phyloP scores from a whole-genome alignment of 2,888 invertebrate species.

The Patella caerulea region DNA sequence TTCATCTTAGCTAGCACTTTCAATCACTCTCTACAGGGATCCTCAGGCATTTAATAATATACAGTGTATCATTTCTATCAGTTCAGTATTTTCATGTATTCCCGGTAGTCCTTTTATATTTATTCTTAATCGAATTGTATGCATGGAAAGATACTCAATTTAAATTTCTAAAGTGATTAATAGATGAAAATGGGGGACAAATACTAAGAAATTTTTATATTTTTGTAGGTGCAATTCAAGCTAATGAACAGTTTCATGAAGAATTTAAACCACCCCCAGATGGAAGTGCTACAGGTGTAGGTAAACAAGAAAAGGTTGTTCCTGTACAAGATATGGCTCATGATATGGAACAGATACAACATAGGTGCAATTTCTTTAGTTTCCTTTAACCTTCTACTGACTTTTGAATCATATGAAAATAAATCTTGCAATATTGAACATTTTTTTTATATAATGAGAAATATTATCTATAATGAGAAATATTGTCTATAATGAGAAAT shows the following conservation, averaged over 20 bases:
- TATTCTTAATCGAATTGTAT: too few species aligned
- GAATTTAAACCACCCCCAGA: conserved; percentile 70
- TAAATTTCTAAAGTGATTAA: too few species aligned
- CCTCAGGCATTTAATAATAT: too few species aligned
- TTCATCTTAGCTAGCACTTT: too few species aligned
- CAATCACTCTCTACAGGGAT: too few species aligned
- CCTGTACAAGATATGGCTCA: conserved; percentile 65
- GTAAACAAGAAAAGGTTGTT: conserved; percentile 64
- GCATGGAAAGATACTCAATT: too few species aligned
- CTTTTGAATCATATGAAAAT: background rate
- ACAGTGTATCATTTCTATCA: too few species aligned
- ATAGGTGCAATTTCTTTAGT: conserved; percentile 50
- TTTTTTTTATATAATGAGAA: background rate
- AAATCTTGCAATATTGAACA: background rate
- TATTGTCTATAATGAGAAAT: background rate
- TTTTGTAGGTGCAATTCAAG: conserved; percentile 54
- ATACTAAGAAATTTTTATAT: too few species aligned
- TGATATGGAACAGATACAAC: conserved; percentile 69
- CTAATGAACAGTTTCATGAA: conserved; percentile 64
- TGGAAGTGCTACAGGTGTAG: conserved; percentile 68
- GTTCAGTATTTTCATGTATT: too few species aligned
- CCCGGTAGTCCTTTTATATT: background rate
- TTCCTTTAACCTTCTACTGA: background rate
- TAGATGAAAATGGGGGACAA: too few species aligned
- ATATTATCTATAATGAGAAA: background rate